Conservation (phyloP, 2,888 invertebrate genomes). For the Drosophila atroscutellata region DNA sequence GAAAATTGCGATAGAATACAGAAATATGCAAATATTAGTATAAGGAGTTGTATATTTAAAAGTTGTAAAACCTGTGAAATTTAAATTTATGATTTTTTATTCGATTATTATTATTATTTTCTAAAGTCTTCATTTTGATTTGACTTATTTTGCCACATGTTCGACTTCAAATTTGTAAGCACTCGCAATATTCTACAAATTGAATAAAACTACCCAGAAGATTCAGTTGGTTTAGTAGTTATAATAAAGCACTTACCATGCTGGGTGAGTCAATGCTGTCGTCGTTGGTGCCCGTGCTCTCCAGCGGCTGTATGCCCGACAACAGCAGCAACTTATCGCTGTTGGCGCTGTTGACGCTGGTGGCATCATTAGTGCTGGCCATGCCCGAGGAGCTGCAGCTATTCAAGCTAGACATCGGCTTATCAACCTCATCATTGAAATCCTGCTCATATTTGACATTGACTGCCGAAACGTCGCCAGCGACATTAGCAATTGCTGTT, state of each 20-base stretch:
- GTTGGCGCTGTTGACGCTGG: slow-evolving; percentile 20
- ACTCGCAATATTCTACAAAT: not conserved
- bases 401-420: slow-evolving; percentile 71
- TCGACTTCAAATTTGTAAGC: not conserved
- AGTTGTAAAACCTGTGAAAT: not conserved
- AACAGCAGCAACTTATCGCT: slow-evolving; percentile 68
- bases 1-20: not conserved
- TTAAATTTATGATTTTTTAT: not conserved
- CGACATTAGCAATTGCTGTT: slow-evolving; percentile 21
- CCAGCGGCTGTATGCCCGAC: slow-evolving; percentile 75
- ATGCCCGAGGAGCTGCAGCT: slow-evolving; percentile 66
- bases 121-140: not conserved
- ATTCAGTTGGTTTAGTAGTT: not conserved
- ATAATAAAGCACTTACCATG: slow-evolving; percentile 73
- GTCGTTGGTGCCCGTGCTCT: slow-evolving; percentile 55
- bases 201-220: not conserved
- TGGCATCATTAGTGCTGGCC: not conserved
- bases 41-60: not conserved
- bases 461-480: slow-evolving; percentile 46
- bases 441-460: slow-evolving; percentile 67
- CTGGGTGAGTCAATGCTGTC: slow-evolving; percentile 78
- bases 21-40: not conserved
- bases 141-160: not conserved
- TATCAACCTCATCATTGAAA: slow-evolving; percentile 67
- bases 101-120: no score